phyloP scores from a whole-genome alignment of 2,888 invertebrate genomes.

The Oeneis ivallda region DNA sequence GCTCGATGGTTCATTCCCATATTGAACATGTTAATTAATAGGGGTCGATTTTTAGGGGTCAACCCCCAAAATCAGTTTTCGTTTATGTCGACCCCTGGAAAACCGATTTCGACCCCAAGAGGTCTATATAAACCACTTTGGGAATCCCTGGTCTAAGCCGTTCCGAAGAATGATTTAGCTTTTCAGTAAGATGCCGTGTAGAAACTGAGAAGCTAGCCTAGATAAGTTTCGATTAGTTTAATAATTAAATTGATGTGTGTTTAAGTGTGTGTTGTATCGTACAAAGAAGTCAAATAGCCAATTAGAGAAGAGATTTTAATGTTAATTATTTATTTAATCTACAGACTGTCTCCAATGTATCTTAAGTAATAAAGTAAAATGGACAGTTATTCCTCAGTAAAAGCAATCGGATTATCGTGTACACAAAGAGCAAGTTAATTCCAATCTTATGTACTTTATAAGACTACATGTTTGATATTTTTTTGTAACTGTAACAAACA shows the following conservation, averaged over 20 bases:
- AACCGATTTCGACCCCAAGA: no score
- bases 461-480: background rate
- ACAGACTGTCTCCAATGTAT: constrained; percentile 8
- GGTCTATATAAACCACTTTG: no score
- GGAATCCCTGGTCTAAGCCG: no score
- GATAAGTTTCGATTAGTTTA: constrained; percentile 8
- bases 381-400: constrained; percentile 17
- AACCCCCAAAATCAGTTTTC: no score
- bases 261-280: background rate
- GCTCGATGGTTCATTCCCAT: no score
- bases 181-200: no score
- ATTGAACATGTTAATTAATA: no score
- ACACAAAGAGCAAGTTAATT: constrained; percentile 1
- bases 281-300: background rate
- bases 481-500: no score
- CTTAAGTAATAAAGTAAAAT: constrained; percentile 7
- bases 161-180: no score
- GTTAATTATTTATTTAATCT: background rate
- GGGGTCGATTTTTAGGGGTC: no score
- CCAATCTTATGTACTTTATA: background rate
- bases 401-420: constrained; percentile 21
- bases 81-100: no score
- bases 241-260: constrained; percentile 3
- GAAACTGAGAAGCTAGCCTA: background rate
- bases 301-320: background rate